phyloP scores from a whole-genome alignment of 2,888 invertebrate genomes.

The Pimpla rufipes region DNA sequence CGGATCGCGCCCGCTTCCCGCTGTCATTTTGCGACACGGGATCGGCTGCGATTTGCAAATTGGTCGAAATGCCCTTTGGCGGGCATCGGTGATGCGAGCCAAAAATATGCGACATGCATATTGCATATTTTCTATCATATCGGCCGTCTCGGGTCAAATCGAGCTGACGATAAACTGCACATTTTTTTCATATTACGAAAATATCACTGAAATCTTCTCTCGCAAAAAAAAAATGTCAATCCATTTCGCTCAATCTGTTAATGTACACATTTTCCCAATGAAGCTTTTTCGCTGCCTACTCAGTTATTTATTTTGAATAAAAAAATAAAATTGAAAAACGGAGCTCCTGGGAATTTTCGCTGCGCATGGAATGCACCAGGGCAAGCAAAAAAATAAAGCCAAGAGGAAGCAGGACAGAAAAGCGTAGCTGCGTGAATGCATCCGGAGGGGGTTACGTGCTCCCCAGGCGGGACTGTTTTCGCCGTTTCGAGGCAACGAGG shows the following conservation, averaged over 20 bases:
- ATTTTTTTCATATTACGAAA: neutral
- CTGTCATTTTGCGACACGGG: slow-evolving; percentile 6
- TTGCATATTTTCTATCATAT: too few relatives aligned
- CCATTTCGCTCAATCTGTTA: slow-evolving; percentile 29
- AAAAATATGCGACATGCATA: too few relatives aligned
- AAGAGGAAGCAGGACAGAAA: slow-evolving; percentile 30
- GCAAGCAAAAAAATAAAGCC: neutral
- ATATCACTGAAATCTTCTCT: neutral
- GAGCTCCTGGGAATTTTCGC: slow-evolving; percentile 38
- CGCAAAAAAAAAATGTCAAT: slow-evolving; percentile 7
- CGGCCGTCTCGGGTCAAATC: too few relatives aligned
- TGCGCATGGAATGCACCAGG: slow-evolving; percentile 21
- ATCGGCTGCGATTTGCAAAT: neutral
- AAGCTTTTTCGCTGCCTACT: neutral
- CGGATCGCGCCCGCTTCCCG: neutral
- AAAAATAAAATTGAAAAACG: slow-evolving; percentile 1
- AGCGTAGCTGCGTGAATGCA: slow-evolving; percentile 36
- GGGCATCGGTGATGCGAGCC: too few relatives aligned
- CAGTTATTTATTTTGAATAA: slow-evolving; percentile 11
- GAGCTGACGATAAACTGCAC: neutral
- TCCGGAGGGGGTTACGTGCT: slow-evolving; percentile 47
- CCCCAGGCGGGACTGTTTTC: slow-evolving; percentile 45
- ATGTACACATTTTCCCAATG: slow-evolving; percentile 31
- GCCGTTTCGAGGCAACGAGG: slow-evolving; percentile 14
- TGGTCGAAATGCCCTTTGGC: too few relatives aligned